Conservation (phyloP, 2,113 vertebrate species). For the Mirounga angustirostris region DNA sequence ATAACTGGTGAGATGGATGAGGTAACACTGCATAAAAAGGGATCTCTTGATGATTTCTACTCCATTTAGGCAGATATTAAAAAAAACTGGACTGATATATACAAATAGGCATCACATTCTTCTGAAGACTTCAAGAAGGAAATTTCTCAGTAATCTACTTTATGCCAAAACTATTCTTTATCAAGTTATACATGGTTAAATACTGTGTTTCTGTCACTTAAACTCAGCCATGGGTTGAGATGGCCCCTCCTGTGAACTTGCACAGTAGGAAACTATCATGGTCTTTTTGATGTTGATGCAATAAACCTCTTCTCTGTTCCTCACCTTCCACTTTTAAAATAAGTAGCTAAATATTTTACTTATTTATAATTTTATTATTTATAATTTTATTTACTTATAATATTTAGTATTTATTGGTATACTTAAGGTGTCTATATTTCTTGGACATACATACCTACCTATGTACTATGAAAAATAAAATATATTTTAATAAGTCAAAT, state of each 20-base stretch:
- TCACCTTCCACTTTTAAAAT: background rate
- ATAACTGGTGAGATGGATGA: background rate
- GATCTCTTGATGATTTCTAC: background rate
- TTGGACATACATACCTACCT: background rate
- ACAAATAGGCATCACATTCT: background rate
- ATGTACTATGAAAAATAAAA: background rate
- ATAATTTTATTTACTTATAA: background rate
- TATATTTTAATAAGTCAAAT: background rate
- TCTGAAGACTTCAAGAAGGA: background rate
- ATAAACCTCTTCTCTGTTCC: background rate
- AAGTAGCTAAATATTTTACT: background rate
- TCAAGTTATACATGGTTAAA: background rate
- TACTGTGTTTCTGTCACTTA: background rate
- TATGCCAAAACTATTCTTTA: background rate
- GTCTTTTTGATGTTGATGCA: background rate
- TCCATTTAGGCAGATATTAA: background rate
- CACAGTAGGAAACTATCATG: background rate
- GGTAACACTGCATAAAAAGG: background rate
- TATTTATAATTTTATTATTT: background rate
- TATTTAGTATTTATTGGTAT: background rate
- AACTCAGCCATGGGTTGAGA: accelerated
- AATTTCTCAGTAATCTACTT: background rate
- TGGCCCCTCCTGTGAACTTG: background rate
- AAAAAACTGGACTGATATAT: background rate
- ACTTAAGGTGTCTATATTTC: background rate